A percentile compares a stretch with the other conserved stretches of the same genome.
These are phyloP conservation scores for Smutsia temminckii DNA, from an alignment of 2,797 vertebrate genomes.

Conservation along the genomic window DNA sequence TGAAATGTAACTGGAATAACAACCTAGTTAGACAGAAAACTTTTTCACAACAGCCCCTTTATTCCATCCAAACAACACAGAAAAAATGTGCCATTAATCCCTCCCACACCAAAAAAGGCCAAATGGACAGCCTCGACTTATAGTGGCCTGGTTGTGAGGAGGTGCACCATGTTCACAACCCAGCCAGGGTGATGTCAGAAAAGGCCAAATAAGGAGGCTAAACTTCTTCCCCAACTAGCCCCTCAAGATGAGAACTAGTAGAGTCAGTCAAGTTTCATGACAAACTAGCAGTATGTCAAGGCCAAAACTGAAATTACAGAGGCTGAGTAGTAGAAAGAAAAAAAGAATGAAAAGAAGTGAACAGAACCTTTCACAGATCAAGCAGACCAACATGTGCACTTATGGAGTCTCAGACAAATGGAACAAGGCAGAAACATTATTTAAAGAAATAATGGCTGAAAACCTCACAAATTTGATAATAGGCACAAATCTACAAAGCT, in stretches of 20 bases:
- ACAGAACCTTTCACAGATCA: neutral
- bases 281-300: neutral
- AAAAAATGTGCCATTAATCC: neutral
- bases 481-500: neutral
- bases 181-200: neutral
- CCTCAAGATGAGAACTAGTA: neutral
- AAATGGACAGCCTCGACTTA: neutral
- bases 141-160: neutral
- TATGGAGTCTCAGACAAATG: neutral
- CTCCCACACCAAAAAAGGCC: neutral
- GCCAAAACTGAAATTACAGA: neutral
- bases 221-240: neutral
- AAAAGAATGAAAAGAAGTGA: neutral
- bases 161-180: neutral
- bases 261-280: neutral
- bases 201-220: neutral
- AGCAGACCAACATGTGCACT: neutral
- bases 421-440: neutral
- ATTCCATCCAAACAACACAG: neutral
- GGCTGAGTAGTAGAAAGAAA: neutral
- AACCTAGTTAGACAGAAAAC: neutral
- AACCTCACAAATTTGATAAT: neutral
- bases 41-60: neutral
- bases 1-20: neutral
- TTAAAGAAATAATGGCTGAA: neutral